These are phyloP conservation scores for Coelinius sp. DNA, from an alignment of 2,888 invertebrate species.

Conservation along the genomic window DNA sequence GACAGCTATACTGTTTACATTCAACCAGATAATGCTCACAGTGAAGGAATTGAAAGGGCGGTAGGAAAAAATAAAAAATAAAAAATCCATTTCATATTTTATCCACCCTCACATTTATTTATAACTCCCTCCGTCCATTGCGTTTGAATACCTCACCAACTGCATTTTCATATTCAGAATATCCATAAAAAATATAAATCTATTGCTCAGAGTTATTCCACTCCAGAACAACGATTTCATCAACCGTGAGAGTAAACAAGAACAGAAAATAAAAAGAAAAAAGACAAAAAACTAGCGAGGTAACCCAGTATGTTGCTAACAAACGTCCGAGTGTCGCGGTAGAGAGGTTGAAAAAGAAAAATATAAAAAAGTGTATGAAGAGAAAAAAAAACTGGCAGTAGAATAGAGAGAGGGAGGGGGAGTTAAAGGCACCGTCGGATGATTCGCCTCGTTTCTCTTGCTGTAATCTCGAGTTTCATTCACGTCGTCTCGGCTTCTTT, in stretches of 20 bases:
- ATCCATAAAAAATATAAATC: conserved; percentile 37
- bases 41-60: not conserved
- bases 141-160: conserved; percentile 26
- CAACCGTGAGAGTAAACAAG: conserved; percentile 20
- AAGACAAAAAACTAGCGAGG: not conserved
- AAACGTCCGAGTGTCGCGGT: conserved; percentile 13
- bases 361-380: conserved; percentile 4
- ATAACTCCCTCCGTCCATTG: conserved; percentile 6
- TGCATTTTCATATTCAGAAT: conserved; percentile 26
- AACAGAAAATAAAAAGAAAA: not conserved
- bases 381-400: conserved; percentile 4
- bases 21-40: not conserved
- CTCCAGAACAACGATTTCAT: conserved; percentile 32
- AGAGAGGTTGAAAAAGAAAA: conserved; percentile 2
- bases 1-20: not conserved
- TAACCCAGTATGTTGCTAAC: not conserved
- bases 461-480: conserved; percentile 43
- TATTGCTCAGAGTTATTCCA: conserved; percentile 6
- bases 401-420: not conserved
- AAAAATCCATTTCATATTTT: not conserved
- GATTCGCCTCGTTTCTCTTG: conserved; percentile 39
- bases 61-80: not conserved
- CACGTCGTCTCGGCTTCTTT: conserved; percentile 40
- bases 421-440: conserved; percentile 1
- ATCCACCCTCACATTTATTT: not conserved